Base-by-base conservation (phyloP, 2,113 vertebrate genomes). In the Istiophorus platypterus region DNA sequence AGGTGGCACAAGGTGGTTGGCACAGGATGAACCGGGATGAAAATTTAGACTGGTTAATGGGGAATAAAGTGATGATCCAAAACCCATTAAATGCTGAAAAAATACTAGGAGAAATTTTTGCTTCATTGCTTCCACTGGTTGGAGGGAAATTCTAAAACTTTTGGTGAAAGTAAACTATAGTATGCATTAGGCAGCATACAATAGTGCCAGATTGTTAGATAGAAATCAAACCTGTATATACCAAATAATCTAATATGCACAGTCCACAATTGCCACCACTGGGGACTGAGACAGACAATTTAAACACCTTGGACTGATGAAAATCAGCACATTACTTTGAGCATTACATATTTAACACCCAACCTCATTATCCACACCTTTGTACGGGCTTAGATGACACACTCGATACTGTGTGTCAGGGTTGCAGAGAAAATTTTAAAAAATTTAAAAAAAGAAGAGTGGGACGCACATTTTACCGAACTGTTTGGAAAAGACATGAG, bases 21-120 rank as follows among this genome's bases (percentile, higher is more conserved):
- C 68, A 88, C 78, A 86, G 74, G 76, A 90, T 89, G 81, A 82
- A 85, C 73, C 76, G 76, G 76, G 64, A 86, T 81, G 86, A 76
- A 78, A 68, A 45, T 85, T 34, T 13, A 64, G 64, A 70, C 57
- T 69, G 78, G 69, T 75, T 82, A 63, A 75, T 65, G 54, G 58
- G 58, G 67, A 80, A 24, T 64, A 82, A 72, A 42, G 22, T 47
- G 81, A 34, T 37, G 31, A 71, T 41, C 66, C 68, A 74, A 56
- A 82, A 15, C 8, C 20, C 45, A n/a, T 69, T 75, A 57, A 39
- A 31, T n/a, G 29, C 11, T 56, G 57, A 79, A 26, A 26, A 51
- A 49, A 51, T 39, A 20, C 12, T 29, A 1, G 8, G 17, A 5
- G 17, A 47, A 18, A 18, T 42, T 18, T 47, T 47, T 7, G 42